These are phyloP conservation scores for Achroia grisella DNA, from an alignment of 1,140 invertebrate species.

Conservation along the genomic window DNA sequence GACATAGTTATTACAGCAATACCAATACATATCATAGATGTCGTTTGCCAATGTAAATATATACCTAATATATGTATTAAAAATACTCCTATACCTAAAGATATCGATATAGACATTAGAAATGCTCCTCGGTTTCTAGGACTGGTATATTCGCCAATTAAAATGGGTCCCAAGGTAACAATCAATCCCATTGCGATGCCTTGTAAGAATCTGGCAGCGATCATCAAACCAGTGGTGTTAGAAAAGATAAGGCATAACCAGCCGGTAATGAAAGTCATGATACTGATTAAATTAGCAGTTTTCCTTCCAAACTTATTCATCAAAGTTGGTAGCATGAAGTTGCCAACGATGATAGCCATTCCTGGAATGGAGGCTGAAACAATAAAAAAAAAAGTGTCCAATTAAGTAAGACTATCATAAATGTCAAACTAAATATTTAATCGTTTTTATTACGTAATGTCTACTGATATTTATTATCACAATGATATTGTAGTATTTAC, in stretches of 20 bases:
- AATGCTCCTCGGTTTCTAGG: constrained; percentile 24
- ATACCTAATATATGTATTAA: background rate
- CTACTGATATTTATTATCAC: no score
- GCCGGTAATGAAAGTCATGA: constrained; percentile 19
- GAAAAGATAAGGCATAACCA: constrained; percentile 28
- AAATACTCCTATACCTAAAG: background rate
- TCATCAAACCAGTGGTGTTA: constrained; percentile 16
- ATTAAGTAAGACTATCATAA: no score
- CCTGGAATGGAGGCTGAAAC: constrained; percentile 2
- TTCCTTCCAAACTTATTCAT: constrained; percentile 35
- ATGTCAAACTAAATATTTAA: no score
- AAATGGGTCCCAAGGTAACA: constrained; percentile 23
- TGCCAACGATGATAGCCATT: constrained; percentile 11
- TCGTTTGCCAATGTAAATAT: constrained; percentile 1
- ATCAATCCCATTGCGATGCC: constrained; percentile 31
- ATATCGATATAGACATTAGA: background rate
- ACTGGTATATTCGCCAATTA: constrained; percentile 38
- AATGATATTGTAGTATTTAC: no score
- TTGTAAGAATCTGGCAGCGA: constrained; percentile 29
- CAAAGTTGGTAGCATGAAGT: constrained; percentile 25
- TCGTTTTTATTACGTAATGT: no score
- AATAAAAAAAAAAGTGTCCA: background rate
- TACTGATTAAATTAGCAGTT: constrained; percentile 24
- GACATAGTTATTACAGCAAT: background rate
- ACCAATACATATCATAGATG: background rate